Evolutionary conservation across 2,113 vertebrate genomes (phyloP).

Genomic region (Melanerpes aurifrons): DNA sequence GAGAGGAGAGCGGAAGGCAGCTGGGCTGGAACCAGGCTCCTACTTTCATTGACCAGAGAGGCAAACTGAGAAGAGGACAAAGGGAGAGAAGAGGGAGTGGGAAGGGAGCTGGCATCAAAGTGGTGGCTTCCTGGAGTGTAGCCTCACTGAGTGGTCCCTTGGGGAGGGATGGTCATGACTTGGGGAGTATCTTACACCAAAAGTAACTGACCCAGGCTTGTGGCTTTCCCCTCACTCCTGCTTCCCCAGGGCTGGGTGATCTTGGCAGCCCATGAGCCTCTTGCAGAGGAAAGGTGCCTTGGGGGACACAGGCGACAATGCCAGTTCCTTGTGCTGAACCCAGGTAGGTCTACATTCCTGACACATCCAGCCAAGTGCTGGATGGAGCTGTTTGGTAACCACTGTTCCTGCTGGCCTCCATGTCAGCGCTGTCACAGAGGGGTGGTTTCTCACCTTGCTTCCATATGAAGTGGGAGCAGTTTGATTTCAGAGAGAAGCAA

Average conservation of each 20-base stretch:
- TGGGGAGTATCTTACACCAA: not conserved
- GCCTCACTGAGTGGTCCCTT: not conserved
- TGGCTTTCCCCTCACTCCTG: not conserved
- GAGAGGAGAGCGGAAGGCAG: not conserved
- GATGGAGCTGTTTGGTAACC: not conserved
- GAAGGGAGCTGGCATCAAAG: not conserved
- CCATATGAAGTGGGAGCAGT: not conserved
- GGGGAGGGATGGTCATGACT: not conserved
- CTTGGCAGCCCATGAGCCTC: accelerated
- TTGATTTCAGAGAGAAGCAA: not conserved
- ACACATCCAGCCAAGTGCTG: not conserved
- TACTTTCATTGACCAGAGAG: not conserved
- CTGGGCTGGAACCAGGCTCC: accelerated
- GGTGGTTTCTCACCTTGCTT: not conserved
- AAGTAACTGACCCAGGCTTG: not conserved
- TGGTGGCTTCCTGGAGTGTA: not conserved
- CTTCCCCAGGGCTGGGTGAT: not conserved
- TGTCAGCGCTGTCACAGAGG: not conserved
- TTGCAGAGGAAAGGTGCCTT: not conserved
- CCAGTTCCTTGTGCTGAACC: not conserved
- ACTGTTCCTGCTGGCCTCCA: not conserved
- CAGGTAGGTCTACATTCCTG: not conserved
- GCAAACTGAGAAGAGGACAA: not conserved
- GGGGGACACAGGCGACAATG: accelerated
- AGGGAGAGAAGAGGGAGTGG: not conserved